phyloP scores from a whole-genome alignment of 2,888 invertebrate genomes.

The Caenorhabditis sp. region DNA sequence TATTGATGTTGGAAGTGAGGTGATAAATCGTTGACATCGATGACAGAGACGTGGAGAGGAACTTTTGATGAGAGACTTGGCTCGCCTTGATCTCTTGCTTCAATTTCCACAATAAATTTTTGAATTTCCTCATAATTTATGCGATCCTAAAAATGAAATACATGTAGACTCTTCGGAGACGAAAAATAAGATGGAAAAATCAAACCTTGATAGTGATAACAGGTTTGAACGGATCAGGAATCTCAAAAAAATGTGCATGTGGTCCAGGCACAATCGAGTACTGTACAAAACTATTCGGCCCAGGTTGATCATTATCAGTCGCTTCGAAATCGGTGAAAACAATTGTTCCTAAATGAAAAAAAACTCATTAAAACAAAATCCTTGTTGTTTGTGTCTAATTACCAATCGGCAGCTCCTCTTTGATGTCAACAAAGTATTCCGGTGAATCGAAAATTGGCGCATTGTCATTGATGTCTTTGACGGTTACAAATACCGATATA shows the following conservation, averaged over 20 bases:
- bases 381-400: slow-evolving; percentile 3
- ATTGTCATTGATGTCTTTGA: slow-evolving; percentile 70
- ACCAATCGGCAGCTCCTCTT: slow-evolving; percentile 66
- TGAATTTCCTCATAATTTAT: slow-evolving; percentile 65
- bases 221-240: slow-evolving; percentile 61
- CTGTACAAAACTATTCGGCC: slow-evolving; percentile 66
- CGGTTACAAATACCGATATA: slow-evolving; percentile 65
- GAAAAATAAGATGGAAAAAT: neutral
- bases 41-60: slow-evolving; percentile 56
- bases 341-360: slow-evolving; percentile 58
- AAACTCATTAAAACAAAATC: neutral
- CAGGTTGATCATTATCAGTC: slow-evolving; percentile 64
- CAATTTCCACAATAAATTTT: slow-evolving; percentile 59
- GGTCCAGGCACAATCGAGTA: slow-evolving; percentile 59
- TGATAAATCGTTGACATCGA: slow-evolving; percentile 63
- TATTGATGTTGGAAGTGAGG: slow-evolving; percentile 58
- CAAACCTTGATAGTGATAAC: slow-evolving; percentile 55
- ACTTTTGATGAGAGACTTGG: slow-evolving; percentile 50
- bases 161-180: neutral
- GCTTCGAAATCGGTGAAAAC: slow-evolving; percentile 66
- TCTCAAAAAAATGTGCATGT: slow-evolving; percentile 54
- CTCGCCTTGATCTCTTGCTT: slow-evolving; percentile 60
- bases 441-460: slow-evolving; percentile 64
- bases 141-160: slow-evolving; percentile 35
- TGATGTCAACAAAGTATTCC: slow-evolving; percentile 59